phyloP scores from a whole-genome alignment of 2,888 invertebrate species.

The Napeogenes sylphis region DNA sequence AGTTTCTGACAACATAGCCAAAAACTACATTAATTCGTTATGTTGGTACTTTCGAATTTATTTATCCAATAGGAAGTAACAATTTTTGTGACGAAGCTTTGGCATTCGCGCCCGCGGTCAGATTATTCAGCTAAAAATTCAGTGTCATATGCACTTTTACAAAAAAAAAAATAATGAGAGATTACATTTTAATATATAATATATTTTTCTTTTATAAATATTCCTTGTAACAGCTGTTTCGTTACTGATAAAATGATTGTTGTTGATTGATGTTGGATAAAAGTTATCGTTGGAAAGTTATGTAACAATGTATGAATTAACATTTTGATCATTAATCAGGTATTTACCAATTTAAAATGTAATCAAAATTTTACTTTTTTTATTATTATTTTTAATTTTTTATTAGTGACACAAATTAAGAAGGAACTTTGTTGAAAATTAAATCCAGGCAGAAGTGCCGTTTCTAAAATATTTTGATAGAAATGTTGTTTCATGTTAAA shows the following conservation, averaged over 20 bases:
- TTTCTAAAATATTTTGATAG: too few species aligned
- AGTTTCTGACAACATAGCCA: conserved; percentile 73
- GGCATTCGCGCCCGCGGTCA: conserved; percentile 47
- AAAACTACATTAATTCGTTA: conserved; percentile 50
- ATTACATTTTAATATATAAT: neutral
- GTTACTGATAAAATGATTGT: neutral
- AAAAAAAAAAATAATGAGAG: neutral
- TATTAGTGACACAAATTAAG: too few species aligned
- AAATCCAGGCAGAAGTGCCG: neutral
- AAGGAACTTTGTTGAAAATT: too few species aligned
- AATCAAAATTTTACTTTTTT: conserved; percentile 9
- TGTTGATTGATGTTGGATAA: neutral
- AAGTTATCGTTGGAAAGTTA: too few species aligned
- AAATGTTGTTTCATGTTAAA: too few species aligned
- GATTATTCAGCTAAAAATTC: conserved; percentile 58
- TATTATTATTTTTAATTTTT: too few species aligned
- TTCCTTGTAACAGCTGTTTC: neutral
- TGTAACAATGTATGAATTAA: too few species aligned
- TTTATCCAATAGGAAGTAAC: conserved; percentile 52
- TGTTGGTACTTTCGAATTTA: conserved; percentile 61
- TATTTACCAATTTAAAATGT: neutral
- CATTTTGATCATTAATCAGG: too few species aligned
- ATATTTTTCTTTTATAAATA: neutral
- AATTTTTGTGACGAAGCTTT: conserved; percentile 64
- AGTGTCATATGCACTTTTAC: conserved; percentile 33